Percentiles rank a stretch among this genome's conserved stretches.
Evolutionary conservation across 2,797 vertebrate species (phyloP).

Genomic region (Iguana delicatissima): DNA sequence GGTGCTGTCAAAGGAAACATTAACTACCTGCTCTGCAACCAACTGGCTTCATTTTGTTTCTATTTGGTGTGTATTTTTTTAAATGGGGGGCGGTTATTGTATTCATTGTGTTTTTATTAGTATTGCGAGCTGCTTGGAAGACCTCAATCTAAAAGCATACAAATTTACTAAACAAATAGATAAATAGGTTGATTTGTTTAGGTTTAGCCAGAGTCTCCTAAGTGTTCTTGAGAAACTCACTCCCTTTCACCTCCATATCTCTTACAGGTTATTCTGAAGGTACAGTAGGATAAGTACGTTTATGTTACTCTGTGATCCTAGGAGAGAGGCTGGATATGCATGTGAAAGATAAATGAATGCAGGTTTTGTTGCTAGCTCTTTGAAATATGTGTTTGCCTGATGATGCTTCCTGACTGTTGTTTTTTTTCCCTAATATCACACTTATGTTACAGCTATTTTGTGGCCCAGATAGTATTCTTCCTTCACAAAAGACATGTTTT

Average conservation of each 20-base stretch:
- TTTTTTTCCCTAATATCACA: accelerated
- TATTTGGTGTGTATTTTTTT: not conserved
- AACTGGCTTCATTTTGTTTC: constrained; percentile 5
- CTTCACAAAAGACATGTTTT: not conserved
- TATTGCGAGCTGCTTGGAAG: not conserved
- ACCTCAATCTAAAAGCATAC: not conserved
- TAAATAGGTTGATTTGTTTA: not conserved
- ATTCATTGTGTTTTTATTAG: not conserved
- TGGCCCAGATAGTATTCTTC: not conserved
- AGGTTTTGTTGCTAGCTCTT: not conserved
- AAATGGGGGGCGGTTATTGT: not conserved
- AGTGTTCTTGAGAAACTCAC: not conserved
- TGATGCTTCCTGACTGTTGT: no score
- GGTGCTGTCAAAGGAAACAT: not conserved
- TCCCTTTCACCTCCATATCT: not conserved
- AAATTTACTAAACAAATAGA: not conserved
- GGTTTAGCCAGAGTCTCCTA: not conserved
- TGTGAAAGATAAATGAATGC: not conserved
- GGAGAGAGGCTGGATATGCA: not conserved
- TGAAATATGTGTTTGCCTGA: not conserved
- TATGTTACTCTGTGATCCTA: not conserved
- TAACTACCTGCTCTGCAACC: not conserved
- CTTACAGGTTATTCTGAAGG: not conserved
- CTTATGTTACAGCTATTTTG: constrained; percentile 24
- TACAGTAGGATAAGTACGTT: not conserved